phyloP scores from a whole-genome alignment of 2,888 invertebrate species.

The Cancer borealis region DNA sequence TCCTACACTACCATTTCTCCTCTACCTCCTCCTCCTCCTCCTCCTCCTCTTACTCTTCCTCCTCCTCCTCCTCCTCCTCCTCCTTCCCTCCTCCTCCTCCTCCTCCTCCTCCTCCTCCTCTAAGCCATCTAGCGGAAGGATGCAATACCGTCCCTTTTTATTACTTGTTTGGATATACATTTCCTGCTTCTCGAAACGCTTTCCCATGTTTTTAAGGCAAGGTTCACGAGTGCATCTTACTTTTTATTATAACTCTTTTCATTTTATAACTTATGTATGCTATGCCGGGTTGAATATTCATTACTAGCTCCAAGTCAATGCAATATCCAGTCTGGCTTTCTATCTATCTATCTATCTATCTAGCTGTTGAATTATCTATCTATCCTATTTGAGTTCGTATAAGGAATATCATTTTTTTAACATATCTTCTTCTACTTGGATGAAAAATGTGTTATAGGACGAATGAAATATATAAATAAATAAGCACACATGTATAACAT shows the following conservation, averaged over 20 bases:
- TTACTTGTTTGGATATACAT: neutral
- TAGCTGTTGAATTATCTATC: neutral
- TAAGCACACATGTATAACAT: neutral
- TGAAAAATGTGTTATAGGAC: neutral
- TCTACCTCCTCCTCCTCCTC: neutral
- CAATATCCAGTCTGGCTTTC: neutral
- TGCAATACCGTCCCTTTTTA: neutral
- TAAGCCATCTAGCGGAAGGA: neutral
- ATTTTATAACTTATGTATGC: constrained; percentile 2
- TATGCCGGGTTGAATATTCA: neutral
- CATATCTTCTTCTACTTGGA: neutral
- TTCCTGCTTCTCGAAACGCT: neutral
- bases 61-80: neutral
- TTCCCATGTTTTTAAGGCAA: neutral
- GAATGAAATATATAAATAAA: too few relatives aligned
- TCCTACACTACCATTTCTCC: neutral
- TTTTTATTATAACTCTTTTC: neutral
- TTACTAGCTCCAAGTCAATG: neutral
- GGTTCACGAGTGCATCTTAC: neutral
- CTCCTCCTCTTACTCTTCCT: neutral
- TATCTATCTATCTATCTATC: neutral
- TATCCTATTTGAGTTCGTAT: neutral
- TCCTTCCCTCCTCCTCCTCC: neutral
- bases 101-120: neutral
- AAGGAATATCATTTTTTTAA: neutral